Base-by-base conservation (phyloP, 2,888 invertebrate genomes). In the Pyralis farinalis region DNA sequence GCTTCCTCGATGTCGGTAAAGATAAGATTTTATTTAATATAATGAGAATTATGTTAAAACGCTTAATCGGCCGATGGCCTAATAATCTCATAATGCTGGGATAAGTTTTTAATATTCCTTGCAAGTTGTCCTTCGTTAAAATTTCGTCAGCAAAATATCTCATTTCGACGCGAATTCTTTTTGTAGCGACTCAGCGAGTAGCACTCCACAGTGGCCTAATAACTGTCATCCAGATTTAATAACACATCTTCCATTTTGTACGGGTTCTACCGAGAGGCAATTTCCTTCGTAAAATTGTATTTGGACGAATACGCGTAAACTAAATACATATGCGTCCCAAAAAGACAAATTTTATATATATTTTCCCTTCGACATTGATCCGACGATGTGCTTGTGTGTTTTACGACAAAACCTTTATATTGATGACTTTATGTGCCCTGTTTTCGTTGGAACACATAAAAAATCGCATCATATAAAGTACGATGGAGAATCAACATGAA, bases 191-290 rank as follows among this genome's bases (percentile, higher is more conserved):
- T 61, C 63, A 53, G 59, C 52, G 58, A 62, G 66, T 57, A 59
- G 58, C 57, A 71, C 67, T 75, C 75, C 53, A 63, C 72, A 65
- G 61, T 54, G 51, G 72, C 73, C 78, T 86, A 81, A 86, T 85
- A 84, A 81, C 84, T 85, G 86, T 81, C 86, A 83, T 78, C 74
- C 73, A 78, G 82, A 85, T 85, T 87, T 87, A 83, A 87, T 87
- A 85, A 86, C 76, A 71, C 73, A 78, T 81, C 77, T 83, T 64
- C 74, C 78, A 77, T 81, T 81, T 80, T 76, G 79, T 79, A 75
- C 68, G 77, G 74, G 63, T 71, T 65, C 68, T 62, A 71, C 71
- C 63, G 67, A 63, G 69, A 81, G 77, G 79, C 85, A 86, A 87
- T 86, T 84, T 83, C 81, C 84, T 78, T 80, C 70, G 73, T 76